These are phyloP conservation scores for Gymnoscopelus braueri DNA, from an alignment of 2,797 vertebrate species.

Conservation along the genomic window DNA sequence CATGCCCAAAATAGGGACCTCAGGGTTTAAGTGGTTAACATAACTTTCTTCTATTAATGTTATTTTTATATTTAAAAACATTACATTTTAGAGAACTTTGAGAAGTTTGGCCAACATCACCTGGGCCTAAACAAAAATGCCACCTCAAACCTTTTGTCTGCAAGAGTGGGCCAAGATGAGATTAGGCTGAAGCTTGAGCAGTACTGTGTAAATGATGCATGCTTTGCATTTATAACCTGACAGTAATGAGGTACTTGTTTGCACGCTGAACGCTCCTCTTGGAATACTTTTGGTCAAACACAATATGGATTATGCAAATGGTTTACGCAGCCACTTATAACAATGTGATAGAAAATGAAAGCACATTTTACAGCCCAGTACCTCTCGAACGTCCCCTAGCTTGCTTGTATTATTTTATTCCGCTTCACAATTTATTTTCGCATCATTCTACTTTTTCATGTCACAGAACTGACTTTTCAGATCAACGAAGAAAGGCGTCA, in stretches of 20 bases:
- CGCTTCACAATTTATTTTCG: background rate
- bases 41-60: too few relatives aligned
- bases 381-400: conserved; percentile 20
- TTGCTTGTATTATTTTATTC: conserved; percentile 5
- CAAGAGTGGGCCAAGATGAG: too few relatives aligned
- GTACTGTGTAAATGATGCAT: background rate
- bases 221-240: background rate
- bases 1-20: too few relatives aligned
- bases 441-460: conserved; percentile 45
- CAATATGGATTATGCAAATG: background rate
- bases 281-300: conserved; percentile 1
- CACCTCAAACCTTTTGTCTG: too few relatives aligned
- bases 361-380: conserved; percentile 22
- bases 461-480: conserved; percentile 12
- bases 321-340: conserved; percentile 7
- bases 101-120: too few relatives aligned
- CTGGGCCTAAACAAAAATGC: too few relatives aligned
- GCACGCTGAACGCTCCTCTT: background rate
- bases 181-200: background rate
- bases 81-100: too few relatives aligned
- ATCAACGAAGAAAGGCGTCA: conserved; percentile 45
- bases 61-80: too few relatives aligned
- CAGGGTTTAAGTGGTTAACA: too few relatives aligned
- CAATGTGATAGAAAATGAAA: conserved; percentile 32
- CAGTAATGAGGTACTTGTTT: conserved; percentile 6